phyloP scores from a whole-genome alignment of 2,888 invertebrate genomes.

The Stenodema calcarata region DNA sequence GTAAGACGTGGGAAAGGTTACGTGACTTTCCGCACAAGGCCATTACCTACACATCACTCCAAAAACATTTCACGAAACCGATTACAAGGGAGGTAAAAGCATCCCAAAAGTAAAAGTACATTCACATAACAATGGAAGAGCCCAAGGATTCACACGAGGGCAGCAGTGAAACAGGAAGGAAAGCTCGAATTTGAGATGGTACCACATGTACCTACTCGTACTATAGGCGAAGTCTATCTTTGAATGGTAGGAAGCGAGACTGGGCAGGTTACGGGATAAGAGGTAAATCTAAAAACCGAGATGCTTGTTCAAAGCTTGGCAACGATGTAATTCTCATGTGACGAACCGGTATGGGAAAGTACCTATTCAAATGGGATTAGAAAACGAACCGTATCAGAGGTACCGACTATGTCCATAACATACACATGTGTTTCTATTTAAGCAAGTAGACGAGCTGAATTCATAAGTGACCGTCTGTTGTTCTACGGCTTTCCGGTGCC shows the following conservation, averaged over 20 bases:
- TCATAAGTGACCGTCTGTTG: neutral
- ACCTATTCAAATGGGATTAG: neutral
- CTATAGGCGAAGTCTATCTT: neutral
- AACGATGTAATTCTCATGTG: neutral
- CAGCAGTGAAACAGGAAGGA: neutral
- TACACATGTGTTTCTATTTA: neutral
- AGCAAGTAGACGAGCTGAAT: neutral
- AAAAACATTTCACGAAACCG: constrained; percentile 16
- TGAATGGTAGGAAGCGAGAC: neutral
- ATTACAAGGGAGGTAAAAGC: constrained; percentile 8
- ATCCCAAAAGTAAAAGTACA: constrained; percentile 13
- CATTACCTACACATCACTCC: constrained; percentile 1
- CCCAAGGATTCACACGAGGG: neutral
- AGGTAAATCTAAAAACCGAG: neutral
- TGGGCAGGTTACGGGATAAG: neutral
- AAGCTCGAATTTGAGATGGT: neutral
- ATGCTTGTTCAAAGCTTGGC: neutral
- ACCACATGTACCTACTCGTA: too few relatives aligned
- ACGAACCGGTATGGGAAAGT: neutral
- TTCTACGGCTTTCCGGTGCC: neutral
- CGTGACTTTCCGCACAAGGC: constrained; percentile 9
- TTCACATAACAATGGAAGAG: constrained; percentile 1
- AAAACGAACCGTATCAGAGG: neutral
- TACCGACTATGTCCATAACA: neutral
- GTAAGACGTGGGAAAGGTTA: constrained; percentile 21